A percentile compares a stretch with the other conserved stretches of the same genome.
These are phyloP conservation scores for Meda fulgida DNA, from an alignment of 2,797 vertebrate species.

Conservation along the genomic window DNA sequence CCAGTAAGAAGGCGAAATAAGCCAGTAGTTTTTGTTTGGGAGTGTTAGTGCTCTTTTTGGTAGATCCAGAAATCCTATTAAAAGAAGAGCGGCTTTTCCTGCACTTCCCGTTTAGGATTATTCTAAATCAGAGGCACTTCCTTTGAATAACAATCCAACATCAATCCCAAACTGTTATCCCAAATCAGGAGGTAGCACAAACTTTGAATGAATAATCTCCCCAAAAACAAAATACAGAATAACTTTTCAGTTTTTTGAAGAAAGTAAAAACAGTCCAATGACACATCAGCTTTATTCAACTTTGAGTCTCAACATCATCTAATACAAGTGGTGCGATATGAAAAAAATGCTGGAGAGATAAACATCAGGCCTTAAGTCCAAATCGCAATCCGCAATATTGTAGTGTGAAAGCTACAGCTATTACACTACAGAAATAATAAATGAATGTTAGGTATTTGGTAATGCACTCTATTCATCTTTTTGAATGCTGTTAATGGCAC, in stretches of 20 bases:
- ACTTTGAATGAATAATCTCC: not conserved
- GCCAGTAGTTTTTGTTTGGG: not conserved
- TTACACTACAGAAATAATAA: constrained; percentile 79
- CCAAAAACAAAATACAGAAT: not conserved
- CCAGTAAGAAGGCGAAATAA: not conserved
- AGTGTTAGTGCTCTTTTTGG: not conserved
- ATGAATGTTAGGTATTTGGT: constrained; percentile 75
- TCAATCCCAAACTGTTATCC: not conserved
- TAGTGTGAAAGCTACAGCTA: constrained; percentile 66
- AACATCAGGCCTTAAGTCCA: constrained; percentile 53
- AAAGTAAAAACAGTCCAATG: not conserved
- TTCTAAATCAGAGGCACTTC: not conserved
- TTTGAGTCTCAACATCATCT: constrained; percentile 63
- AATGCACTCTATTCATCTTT: constrained; percentile 82
- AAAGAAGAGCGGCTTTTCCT: not conserved
- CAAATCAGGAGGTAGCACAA: not conserved
- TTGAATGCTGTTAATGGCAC: constrained; percentile 76
- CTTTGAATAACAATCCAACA: not conserved
- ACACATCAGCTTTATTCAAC: not conserved
- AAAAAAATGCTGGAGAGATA: constrained; percentile 68
- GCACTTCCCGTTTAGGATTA: not conserved
- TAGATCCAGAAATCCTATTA: not conserved
- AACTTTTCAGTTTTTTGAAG: not conserved
- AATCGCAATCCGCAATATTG: constrained; percentile 71
- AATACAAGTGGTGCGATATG: constrained; percentile 49